Conservation (phyloP, 2,888 invertebrate species). For the Ypsolopha sequella region DNA sequence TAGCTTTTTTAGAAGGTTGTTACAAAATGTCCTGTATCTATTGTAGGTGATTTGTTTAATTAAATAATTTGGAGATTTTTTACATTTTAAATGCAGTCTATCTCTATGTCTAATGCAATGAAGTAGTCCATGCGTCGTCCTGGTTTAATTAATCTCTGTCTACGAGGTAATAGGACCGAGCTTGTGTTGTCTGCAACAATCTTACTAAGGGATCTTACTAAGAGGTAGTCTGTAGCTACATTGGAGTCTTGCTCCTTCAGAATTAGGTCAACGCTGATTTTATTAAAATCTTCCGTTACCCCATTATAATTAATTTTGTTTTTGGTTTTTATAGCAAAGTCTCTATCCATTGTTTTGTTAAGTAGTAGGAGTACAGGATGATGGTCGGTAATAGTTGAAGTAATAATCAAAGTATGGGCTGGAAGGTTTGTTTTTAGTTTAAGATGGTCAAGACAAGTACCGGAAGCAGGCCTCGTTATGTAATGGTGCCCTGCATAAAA, state of each 20-base stretch:
- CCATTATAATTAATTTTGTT: not conserved
- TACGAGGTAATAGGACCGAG: not conserved
- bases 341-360: not conserved
- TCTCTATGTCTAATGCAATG: not conserved
- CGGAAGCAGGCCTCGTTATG: not conserved
- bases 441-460: constrained; percentile 3
- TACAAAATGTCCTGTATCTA: constrained; percentile 3
- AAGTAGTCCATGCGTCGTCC: not conserved
- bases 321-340: too few relatives aligned
- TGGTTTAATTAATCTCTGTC: not conserved
- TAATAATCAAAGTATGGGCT: not conserved
- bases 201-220: not conserved
- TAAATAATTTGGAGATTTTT: not conserved
- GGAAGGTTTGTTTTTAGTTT: not conserved
- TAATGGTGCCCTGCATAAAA: not conserved
- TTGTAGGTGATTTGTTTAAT: not conserved
- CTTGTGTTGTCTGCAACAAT: not conserved
- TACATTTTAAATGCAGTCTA: not conserved
- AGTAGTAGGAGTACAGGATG: not conserved
- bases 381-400: constrained; percentile 2
- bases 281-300: not conserved
- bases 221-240: not conserved
- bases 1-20: constrained; percentile 1
- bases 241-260: not conserved
- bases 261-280: not conserved